Base-by-base conservation (phyloP, 2,113 vertebrate species). In the Saccopteryx bilineata region DNA sequence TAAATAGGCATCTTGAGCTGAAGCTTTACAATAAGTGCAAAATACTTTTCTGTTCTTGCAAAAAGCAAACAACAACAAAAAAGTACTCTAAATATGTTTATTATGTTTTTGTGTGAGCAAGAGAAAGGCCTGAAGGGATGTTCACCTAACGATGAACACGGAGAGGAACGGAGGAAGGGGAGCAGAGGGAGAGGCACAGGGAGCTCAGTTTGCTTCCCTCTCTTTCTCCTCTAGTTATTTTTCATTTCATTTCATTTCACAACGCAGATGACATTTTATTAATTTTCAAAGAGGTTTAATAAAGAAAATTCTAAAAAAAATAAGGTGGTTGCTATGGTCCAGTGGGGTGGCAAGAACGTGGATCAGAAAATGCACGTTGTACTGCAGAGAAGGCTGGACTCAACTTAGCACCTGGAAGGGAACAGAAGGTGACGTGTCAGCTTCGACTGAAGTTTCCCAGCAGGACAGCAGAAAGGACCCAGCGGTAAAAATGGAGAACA, bases 1-100 rank as follows among this genome's bases (percentile, higher is more conserved):
- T 71, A 75, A 39, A 91, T 69, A 17, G 76, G 5, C 52, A 56
- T 28, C 69, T 75, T 86, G 63, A 94, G 48, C 58, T 58, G 33
- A 82, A 78, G 50, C 63, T 19, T 10, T 26, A 65, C 84, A 78
- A 75, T 61, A 83, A 92, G 23, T 7, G 21, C 7, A 69, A 89
- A 94, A 74, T 17, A 58, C 0, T 8, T 74, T 24, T 48, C 7
- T 69, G 28, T 54, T 61, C 46, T 95, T 79, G 17, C 10, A 50
- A 82, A 82, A 95, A 80, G 31, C 63, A 54, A 94, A 75, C 17
- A 79, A 39, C 39, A 39, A 39, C 39, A 39, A 39, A 81, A 96
- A 54, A 85, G 18, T 23, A 33, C 13, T 46, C 56, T 61, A 79
- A 80, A 61, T 28, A 80, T 19, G 17, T 8, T 58, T 85, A 71